Evolutionary conservation across 2,113 vertebrate genomes (phyloP), one percentile per base, ranked within the genome.

Genomic region (Zosterops hypoxanthus): DNA sequence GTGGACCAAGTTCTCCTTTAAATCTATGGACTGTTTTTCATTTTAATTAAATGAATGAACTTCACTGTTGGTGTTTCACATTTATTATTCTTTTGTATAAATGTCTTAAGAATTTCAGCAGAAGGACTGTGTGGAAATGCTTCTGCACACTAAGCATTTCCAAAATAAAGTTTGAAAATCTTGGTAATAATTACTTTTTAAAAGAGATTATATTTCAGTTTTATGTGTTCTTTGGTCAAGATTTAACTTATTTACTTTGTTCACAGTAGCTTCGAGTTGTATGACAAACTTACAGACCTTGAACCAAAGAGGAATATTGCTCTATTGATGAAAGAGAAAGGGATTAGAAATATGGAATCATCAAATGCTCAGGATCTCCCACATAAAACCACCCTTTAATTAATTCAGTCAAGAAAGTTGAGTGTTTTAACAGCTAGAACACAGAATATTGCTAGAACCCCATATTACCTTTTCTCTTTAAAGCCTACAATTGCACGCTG

Each of bases 1-100:
- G 88, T 95, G 94, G 91, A 97, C 94, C 88, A 95, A 95, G 90
- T 97, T 97, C 93, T 97, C 96, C 95, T 97, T 95, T 95, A 96
- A 97, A 93, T 91, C 89, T 69, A n/a, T 96, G 94, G 86, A 92
- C 91, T 94, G 42, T 88, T 94, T 95, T 90, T 92, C 77, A 78
- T 91, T 93, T 92, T 96, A 88, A 96, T 94, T 95, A 96, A 96
- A 97, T 94, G 94, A 95, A 95, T 79, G 78, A 89, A 92, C 29
- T 95, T 95, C 60, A 84, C 64, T 75, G 46, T 83, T 94, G 65
- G 36, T 83, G 88, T 94, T 96, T 93, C 82, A 90, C 79, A 42
- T 77, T 72, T 82, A 1, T 42, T 69, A 1, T 71, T 72, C 42
- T 82, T 83, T 65, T 85, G 39, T 91, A 71, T 64, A 88, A 92